Evolutionary conservation across 2,797 vertebrate genomes (phyloP), one percentile per base, ranked within the genome.

Genomic region (Limnodromus scolopaceus): DNA sequence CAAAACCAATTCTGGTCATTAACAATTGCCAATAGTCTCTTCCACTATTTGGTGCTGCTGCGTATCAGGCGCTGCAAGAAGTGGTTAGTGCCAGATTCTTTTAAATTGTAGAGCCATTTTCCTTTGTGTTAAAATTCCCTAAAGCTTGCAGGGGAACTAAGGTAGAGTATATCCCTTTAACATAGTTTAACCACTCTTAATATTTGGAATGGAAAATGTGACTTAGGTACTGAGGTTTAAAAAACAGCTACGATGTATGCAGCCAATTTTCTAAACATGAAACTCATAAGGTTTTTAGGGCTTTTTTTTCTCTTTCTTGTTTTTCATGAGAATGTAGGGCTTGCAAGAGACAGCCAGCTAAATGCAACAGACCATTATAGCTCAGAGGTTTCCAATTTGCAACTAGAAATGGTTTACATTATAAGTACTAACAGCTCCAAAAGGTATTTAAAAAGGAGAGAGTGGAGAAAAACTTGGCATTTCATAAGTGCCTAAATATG

Each of bases 181-280:
- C 30, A 48, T 5, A 75, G 22, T 51, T 93, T 87, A 93, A 71
- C 76, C 66, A 71, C 48, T 65, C 87, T 65, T 58, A 92, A 2
- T 53, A 70, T 69, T 65, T 58, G 41, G 80, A 96, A 93, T 93
- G 92, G 95, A 97, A 97, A 97, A 92, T 96, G 55, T 96, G 93
- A 96, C 85, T 95, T 81, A 89, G 81, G 86, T 93, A 74, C 49
- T 34, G 74, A 92, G 53, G 82, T 89, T 93, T 94, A 82, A 91
- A 92, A 95, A 93, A 28, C 66, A 91, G 85, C 82, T 41, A 76
- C 3, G 0, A 89, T 28, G 48, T 64, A 87, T 68, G 77, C 20
- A 49, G 90, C 85, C 93, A 93, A 85, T 87, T 89, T 87, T 88
- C 91, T 93, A 95, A 97, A 96, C 92, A 90, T 53, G 60, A 92